phyloP scores from a whole-genome alignment of 2,888 invertebrate species.

The Ellobium chinense region DNA sequence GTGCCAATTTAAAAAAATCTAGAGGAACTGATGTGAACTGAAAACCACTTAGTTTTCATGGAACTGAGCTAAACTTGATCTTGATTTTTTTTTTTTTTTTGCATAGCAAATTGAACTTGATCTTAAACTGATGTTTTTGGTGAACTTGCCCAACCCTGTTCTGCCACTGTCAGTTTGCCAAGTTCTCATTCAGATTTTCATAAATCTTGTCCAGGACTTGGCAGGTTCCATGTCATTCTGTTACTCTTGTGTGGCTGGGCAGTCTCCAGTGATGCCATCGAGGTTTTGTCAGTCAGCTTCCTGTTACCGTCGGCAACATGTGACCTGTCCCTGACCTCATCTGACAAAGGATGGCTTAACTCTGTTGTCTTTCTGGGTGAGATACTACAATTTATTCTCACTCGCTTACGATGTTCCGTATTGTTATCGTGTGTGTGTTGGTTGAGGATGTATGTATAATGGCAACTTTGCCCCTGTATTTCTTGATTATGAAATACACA shows the following conservation, averaged over 20 bases:
- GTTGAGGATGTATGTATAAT: not conserved
- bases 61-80: not conserved
- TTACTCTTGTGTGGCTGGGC: conserved; percentile 95
- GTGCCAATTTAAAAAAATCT: no score
- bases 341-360: conserved; percentile 89
- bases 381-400: conserved; percentile 58
- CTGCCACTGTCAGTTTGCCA: not conserved
- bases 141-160: not conserved
- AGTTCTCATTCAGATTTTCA: not conserved
- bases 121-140: no score
- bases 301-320: conserved; percentile 95
- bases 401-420: not conserved
- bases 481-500: no score
- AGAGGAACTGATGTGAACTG: no score
- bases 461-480: no score
- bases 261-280: conserved; percentile 95
- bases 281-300: conserved; percentile 93
- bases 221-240: conserved; percentile 92
- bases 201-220: conserved; percentile 83
- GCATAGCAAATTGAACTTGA: not conserved
- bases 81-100: no score
- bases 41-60: not conserved
- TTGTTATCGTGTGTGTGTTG: not conserved
- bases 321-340: conserved; percentile 91
- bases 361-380: conserved; percentile 89